Percentiles rank a stretch among this genome's conserved stretches.
phyloP scores from a whole-genome alignment of 2,113 vertebrate genomes.

The Balaeniceps rex region DNA sequence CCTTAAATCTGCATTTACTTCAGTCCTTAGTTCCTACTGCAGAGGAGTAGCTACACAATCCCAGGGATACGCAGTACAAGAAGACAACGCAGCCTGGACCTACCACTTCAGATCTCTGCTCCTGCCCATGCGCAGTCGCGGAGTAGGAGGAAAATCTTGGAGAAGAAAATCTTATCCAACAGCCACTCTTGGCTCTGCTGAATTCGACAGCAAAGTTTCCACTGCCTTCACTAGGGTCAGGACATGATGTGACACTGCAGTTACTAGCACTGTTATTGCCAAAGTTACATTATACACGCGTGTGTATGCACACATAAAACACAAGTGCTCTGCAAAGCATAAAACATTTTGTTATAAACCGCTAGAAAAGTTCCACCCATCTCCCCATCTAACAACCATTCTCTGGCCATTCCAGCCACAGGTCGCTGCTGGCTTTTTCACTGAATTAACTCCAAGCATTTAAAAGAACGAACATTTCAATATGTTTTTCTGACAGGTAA shows the following conservation, averaged over 20 bases:
- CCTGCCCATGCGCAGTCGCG: rapidly evolving
- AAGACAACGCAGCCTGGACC: background rate
- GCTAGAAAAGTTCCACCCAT: background rate
- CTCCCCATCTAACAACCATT: background rate
- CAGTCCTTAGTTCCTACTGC: background rate
- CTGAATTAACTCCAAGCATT: conserved; percentile 65
- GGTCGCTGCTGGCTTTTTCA: conserved; percentile 38
- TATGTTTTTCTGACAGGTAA: conserved; percentile 78
- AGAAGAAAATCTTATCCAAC: background rate
- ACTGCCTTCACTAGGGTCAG: background rate
- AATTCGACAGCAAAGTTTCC: background rate
- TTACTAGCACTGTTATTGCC: background rate
- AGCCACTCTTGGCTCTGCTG: background rate
- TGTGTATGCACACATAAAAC: background rate
- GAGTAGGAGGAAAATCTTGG: background rate
- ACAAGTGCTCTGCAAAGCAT: background rate
- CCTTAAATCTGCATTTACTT: background rate
- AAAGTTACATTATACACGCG: rapidly evolving
- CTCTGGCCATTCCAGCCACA: conserved; percentile 12
- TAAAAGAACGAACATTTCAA: conserved; percentile 75
- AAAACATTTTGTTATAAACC: background rate
- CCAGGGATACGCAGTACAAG: background rate
- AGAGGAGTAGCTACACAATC: background rate
- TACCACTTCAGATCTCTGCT: background rate
- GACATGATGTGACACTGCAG: background rate